phyloP scores from a whole-genome alignment of 2,113 vertebrate genomes.

The Alligator sinensis region DNA sequence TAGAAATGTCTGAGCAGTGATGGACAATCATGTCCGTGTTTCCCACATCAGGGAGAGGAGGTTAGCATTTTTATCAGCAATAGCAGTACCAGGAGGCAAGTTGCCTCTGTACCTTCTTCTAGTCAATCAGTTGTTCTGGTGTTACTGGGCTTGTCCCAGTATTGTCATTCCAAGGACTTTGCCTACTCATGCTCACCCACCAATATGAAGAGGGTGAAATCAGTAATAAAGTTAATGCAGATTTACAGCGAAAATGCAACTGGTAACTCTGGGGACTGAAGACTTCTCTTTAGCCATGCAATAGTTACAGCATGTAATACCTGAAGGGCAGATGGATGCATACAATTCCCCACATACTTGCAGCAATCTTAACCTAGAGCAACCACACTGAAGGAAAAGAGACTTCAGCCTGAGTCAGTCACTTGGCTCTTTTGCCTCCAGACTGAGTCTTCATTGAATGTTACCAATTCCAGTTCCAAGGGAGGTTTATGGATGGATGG shows the following conservation, averaged over 20 bases:
- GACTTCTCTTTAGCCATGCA: background rate
- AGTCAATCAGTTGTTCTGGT: background rate
- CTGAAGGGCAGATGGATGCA: no score
- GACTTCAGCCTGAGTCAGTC: background rate
- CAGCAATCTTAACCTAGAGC: background rate
- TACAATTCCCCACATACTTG: background rate
- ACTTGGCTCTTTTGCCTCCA: background rate
- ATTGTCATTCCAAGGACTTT: background rate
- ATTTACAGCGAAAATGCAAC: background rate
- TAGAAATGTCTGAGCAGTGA: background rate
- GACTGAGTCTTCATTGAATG: background rate
- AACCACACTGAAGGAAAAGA: background rate
- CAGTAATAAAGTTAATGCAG: background rate
- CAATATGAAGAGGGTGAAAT: background rate
- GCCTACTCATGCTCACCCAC: background rate
- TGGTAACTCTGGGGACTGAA: background rate
- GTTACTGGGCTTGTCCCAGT: background rate
- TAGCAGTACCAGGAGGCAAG: background rate
- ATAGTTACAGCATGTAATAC: background rate
- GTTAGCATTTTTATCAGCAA: background rate
- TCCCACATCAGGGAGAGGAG: background rate
- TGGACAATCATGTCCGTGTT: no score
- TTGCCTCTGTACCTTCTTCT: background rate
- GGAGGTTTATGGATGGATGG: constrained; percentile 26
- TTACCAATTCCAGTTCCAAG: background rate